Evolutionary conservation across 2,113 vertebrate species (phyloP).

Genomic region (Craseonycteris thonglongyai): DNA sequence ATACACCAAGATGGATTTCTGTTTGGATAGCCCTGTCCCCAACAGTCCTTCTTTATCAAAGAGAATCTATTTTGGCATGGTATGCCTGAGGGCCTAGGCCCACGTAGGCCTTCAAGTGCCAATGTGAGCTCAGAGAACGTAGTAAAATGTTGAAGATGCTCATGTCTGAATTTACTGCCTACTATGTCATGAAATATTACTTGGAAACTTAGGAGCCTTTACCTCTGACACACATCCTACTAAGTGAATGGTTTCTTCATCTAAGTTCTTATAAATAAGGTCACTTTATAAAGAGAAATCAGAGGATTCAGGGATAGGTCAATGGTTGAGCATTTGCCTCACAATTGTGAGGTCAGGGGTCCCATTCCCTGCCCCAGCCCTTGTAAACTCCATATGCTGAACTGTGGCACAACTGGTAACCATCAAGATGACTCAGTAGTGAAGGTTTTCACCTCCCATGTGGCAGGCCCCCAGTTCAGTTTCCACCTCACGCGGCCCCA

Average conservation of each 20-base stretch:
- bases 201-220: constrained; percentile 16
- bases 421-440: no score
- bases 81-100: not conserved
- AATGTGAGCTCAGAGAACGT: not conserved
- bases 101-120: not conserved
- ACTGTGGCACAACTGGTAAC: no score
- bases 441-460: no score
- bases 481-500: no score
- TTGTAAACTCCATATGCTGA: no score
- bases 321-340: no score
- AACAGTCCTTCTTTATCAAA: not conserved
- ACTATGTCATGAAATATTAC: not conserved
- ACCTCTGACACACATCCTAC: not conserved
- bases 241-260: not conserved
- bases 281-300: not conserved
- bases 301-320: no score
- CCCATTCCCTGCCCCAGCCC: no score
- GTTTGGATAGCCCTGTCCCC: not conserved
- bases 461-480: no score
- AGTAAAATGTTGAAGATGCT: not conserved
- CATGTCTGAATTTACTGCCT: not conserved
- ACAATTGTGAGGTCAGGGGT: no score
- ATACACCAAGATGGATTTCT: not conserved
- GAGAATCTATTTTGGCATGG: not conserved
- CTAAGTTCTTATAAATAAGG: not conserved